A percentile compares a stretch with the other conserved stretches of the same genome.
Evolutionary conservation across 2,113 vertebrate species (phyloP).

Genomic region (Nycticebus coucang): DNA sequence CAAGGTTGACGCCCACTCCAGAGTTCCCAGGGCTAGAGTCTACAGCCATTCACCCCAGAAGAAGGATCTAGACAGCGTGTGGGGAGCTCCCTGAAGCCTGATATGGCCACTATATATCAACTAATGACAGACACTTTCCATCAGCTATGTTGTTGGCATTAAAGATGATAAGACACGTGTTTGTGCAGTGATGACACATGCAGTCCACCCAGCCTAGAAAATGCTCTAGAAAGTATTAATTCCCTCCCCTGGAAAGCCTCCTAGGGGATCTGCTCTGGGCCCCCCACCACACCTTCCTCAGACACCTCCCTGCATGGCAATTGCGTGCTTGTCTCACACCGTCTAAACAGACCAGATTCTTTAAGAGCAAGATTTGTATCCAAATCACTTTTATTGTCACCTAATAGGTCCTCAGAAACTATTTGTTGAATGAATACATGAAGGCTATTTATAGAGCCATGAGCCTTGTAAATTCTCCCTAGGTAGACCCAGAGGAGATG

Average conservation of each 20-base stretch:
- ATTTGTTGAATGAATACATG: background rate
- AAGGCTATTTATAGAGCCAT: background rate
- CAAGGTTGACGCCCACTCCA: background rate
- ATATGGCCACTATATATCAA: background rate
- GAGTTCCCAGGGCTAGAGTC: background rate
- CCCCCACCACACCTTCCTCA: background rate
- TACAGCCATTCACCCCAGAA: background rate
- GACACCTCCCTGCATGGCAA: background rate
- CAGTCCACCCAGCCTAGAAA: background rate
- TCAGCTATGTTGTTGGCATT: background rate
- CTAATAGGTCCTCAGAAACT: constrained; percentile 32
- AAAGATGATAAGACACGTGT: background rate
- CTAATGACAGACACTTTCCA: background rate
- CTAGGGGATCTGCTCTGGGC: too few species aligned
- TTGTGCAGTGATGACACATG: background rate
- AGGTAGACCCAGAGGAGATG: too few species aligned
- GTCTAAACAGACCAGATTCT: background rate
- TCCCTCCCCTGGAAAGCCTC: background rate
- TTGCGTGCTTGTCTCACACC: background rate
- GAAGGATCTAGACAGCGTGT: background rate
- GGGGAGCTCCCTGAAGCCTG: background rate
- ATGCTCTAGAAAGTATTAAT: background rate
- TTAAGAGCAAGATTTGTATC: background rate
- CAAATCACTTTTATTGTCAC: background rate
- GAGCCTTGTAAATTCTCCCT: background rate